Base-by-base conservation (phyloP, 2,113 vertebrate species). In the Proteles cristata region DNA sequence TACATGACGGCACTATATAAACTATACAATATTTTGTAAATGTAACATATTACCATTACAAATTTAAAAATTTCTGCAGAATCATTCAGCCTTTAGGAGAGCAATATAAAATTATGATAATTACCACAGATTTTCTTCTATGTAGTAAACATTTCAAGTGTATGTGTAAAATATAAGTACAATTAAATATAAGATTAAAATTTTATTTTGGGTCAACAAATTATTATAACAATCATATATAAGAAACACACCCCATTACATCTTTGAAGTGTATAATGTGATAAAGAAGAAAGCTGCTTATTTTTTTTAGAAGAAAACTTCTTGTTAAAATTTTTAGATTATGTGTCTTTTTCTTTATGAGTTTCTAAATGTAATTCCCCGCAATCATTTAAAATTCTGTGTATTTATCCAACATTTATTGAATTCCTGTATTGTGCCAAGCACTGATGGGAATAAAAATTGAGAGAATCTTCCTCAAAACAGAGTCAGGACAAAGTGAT, bases 161-260 rank as follows among this genome's bases (percentile, higher is more conserved):
- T 28, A 58, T 92, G 71, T n/a, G 0, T 92, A 79, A 53, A 90
- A 88, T 11, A 3, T 86, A 7, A 12, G 28, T 63, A 90, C 68
- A 93, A 80, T 95, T 58, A 77, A 89, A n/a, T 39, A 65, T 53
- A 71, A 79, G 11, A 26, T 92, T 76, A 45, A 85, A 84, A 68
- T 87, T 80, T 0, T 31, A 66, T 95, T 92, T 90, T 43, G 21
- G 90, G 6, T 94, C 14, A 77, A 23, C 17, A 66, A 89, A 53
- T 45, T 92, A 28, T 66, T 74, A 65, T 81, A 92, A 1, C 73
- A 82, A 15, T 81, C 7, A 61, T 15, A 19, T 26, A 50, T 86
- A 71, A 73, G 81, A 81, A 65, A 23, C 8, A 31, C 1, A 79
- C 0, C 14, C 2, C 7, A 63, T 48, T 69, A 43, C 65, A 5